Evolutionary conservation across 1,140 invertebrate genomes (phyloP).

Genomic region (Hestina assimilis): DNA sequence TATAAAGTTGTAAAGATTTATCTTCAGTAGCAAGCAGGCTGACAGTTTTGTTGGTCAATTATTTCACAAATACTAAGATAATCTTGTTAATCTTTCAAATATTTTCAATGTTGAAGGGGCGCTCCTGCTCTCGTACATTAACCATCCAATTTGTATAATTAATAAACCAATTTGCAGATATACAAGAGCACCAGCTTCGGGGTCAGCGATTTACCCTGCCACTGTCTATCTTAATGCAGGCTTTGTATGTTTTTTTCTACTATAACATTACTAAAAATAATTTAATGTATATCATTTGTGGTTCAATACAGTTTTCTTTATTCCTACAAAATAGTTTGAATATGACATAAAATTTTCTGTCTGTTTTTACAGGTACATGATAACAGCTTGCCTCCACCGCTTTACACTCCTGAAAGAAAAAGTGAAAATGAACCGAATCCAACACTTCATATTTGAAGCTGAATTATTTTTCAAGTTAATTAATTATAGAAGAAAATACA

Average conservation of each 20-base stretch:
- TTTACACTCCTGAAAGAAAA: constrained; percentile 51
- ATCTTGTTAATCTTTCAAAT: too few species aligned
- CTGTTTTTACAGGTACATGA: constrained; percentile 57
- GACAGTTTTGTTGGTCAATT: too few species aligned
- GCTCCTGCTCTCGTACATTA: neutral
- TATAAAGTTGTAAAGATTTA: neutral
- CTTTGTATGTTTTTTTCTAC: constrained; percentile 51
- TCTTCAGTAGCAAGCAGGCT: too few species aligned
- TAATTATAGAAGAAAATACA: too few species aligned
- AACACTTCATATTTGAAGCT: constrained; percentile 40
- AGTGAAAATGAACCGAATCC: constrained; percentile 31
- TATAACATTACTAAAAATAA: neutral
- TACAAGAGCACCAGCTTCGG: constrained; percentile 45
- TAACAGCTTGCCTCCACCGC: constrained; percentile 56
- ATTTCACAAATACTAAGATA: too few species aligned
- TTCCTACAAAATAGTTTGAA: too few species aligned
- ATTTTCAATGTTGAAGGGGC: too few species aligned
- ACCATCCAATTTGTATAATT: too few species aligned
- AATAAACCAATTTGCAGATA: constrained; percentile 45
- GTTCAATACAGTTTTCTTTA: too few species aligned
- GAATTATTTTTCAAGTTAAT: too few species aligned
- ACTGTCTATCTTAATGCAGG: constrained; percentile 54
- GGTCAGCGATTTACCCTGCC: constrained; percentile 44
- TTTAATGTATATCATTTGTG: constrained; percentile 5
- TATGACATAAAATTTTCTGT: too few species aligned